Evolutionary conservation across 1,140 invertebrate species (phyloP), one percentile per base, ranked within the genome.

Genomic region (Cotesia chilonis): DNA sequence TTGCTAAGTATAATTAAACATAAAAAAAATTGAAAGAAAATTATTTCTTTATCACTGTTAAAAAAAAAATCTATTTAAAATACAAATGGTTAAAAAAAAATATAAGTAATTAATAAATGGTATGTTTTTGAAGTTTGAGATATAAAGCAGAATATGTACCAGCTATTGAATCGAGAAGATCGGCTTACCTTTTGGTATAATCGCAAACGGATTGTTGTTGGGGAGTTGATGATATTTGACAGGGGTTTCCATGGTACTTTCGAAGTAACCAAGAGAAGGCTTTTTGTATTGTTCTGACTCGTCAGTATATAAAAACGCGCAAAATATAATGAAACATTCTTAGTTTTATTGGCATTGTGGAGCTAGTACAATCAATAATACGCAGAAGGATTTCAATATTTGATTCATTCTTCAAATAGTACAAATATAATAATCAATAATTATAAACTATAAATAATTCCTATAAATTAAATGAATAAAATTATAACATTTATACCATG

Each of bases 281-380:
- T 47, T 47, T 47, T 47, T 47, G 41, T 47, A 7, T 10, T 47
- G 41, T 10, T 47, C 41, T 9, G 6, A 47, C 6, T 47, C 36
- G 37, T 14, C 41, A 36, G 51, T 63, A 60, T 68, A 67, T 70
- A 70, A 77, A 77, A 77, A 63, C 47, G 63, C 71, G 67, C 69
- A 72, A 77, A 68, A 77, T 81, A 78, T 84, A 82, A 84, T 84
- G 81, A 82, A 84, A 84, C 80, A 82, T 82, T 83, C 81, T 82
- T 77, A 70, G 71, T 73, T 74, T 73, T 74, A 77, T 77, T 77
- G 70, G 73, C 64, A 73, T 74, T 72, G 70, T 71, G 65, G 69
- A 47, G 41, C 10, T 68, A 41, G 55, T 47, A 68, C 52, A 75
- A 63, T 68, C 68, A 47, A 70, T n/a, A 55, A 47, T 51, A 59